These are phyloP conservation scores for Pithys albifrons DNA, from an alignment of 2,113 vertebrate species.

Conservation along the genomic window DNA sequence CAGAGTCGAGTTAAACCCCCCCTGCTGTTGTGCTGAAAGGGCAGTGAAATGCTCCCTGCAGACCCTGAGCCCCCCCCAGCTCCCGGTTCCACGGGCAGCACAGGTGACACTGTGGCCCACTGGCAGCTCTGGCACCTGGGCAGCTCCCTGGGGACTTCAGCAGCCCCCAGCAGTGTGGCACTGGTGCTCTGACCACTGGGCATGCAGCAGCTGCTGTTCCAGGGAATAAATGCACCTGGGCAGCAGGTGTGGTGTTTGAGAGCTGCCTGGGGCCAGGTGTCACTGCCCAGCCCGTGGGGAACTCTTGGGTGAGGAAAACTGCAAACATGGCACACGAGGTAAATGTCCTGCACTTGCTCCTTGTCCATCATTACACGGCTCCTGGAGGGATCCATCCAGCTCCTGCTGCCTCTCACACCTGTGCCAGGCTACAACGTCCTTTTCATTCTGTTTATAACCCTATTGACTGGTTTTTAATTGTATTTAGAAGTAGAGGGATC, in stretches of 20 bases:
- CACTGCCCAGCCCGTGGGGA: neutral
- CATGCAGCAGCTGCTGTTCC: neutral
- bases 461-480: neutral
- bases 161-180: neutral
- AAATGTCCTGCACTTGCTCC: neutral
- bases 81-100: neutral
- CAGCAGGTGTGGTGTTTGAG: accelerated
- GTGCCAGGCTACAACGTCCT: neutral
- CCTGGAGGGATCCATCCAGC: neutral
- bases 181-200: accelerated
- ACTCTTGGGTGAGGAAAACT: neutral
- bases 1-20: neutral
- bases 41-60: neutral
- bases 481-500: neutral
- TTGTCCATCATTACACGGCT: neutral
- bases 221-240: neutral
- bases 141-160: no score
- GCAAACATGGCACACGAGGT: neutral
- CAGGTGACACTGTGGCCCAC: neutral
- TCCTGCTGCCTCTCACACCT: neutral
- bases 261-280: neutral
- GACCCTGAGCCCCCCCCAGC: neutral
- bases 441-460: neutral
- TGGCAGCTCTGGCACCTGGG: neutral
- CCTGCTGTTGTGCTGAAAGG: neutral